Evolutionary conservation across 2,888 invertebrate species (phyloP).

Genomic region (Drosophila melanosoma): DNA sequence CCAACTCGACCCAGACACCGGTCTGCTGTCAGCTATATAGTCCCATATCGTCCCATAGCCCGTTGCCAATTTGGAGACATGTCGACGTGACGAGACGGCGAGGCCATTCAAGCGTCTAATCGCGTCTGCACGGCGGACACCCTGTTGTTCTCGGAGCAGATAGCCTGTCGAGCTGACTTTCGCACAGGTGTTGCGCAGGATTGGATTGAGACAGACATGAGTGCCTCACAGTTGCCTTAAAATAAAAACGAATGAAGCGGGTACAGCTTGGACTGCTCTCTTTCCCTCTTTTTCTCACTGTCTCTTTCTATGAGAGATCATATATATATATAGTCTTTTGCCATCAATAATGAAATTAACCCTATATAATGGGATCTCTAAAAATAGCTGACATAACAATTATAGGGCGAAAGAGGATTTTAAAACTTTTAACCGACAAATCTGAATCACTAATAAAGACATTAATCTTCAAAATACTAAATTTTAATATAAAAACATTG

Average conservation of each 20-base stretch:
- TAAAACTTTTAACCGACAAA: not conserved
- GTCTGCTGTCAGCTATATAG: slow-evolving; percentile 3
- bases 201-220: slow-evolving; percentile 24
- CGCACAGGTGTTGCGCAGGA: slow-evolving; percentile 64
- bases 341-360: too few species aligned
- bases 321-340: too few species aligned
- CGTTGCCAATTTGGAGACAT: slow-evolving; percentile 39
- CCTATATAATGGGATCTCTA: not conserved
- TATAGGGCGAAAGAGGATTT: not conserved
- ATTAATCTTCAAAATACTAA: not conserved
- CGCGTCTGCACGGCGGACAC: slow-evolving; percentile 19
- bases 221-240: slow-evolving; percentile 13
- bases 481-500: not conserved
- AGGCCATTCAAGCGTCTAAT: slow-evolving; percentile 68
- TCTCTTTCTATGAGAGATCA: slow-evolving; percentile 1
- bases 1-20: not conserved
- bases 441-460: not conserved
- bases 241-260: not conserved
- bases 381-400: not conserved
- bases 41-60: slow-evolving; percentile 7
- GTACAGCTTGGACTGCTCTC: not conserved
- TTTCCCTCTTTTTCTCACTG: not conserved
- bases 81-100: slow-evolving; percentile 26
- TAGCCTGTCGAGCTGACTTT: slow-evolving; percentile 34
- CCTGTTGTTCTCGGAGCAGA: slow-evolving; percentile 29